phyloP scores from a whole-genome alignment of 2,113 vertebrate species.

The Cranoglanis bouderius region DNA sequence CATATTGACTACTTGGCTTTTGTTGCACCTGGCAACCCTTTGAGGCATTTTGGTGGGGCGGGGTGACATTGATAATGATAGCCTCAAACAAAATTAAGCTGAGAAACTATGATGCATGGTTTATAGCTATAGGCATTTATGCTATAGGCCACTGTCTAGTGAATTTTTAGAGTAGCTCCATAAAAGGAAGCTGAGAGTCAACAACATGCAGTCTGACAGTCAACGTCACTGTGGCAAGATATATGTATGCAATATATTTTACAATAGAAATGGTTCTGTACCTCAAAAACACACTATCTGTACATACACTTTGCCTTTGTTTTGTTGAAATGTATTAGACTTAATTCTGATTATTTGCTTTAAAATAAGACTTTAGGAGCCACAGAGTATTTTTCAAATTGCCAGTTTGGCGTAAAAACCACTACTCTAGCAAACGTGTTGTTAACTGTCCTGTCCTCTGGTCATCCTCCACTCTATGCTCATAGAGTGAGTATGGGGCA shows the following conservation, averaged over 20 bases:
- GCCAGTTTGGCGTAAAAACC: background rate
- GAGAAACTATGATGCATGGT: background rate
- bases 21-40: background rate
- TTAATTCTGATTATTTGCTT: background rate
- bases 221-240: background rate
- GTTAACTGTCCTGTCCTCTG: background rate
- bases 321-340: background rate
- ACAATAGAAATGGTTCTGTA: background rate
- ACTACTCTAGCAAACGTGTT: background rate
- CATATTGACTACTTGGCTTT: background rate
- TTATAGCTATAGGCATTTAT: too few species aligned
- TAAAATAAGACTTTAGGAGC: background rate
- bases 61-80: background rate
- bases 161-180: background rate
- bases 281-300: background rate
- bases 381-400: background rate
- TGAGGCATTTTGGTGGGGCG: background rate
- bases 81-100: background rate
- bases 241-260: background rate
- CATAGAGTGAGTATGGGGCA: background rate
- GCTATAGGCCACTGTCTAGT: background rate
- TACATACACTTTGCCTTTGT: background rate
- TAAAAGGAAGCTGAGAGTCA: background rate
- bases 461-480: background rate
- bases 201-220: background rate